Evolutionary conservation across 1,140 invertebrate species (phyloP).

Genomic region (Tetragonula clypearis): DNA sequence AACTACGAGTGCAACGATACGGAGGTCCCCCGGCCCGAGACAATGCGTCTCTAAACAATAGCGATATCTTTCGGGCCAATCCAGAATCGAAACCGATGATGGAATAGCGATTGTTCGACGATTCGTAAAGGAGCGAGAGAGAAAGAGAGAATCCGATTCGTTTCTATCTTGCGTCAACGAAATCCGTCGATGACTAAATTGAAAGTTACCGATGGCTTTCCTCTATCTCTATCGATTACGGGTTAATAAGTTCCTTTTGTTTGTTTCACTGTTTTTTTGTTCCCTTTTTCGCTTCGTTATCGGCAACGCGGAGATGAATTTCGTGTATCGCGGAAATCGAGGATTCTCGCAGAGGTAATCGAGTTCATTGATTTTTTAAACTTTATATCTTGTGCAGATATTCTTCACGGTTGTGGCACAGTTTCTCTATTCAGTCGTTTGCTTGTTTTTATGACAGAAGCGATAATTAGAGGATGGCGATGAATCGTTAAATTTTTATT

Average conservation of each 20-base stretch:
- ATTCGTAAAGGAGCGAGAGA: background rate
- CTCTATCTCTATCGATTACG: background rate
- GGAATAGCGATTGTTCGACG: constrained; percentile 67
- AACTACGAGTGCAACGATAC: constrained; percentile 66
- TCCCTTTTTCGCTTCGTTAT: background rate
- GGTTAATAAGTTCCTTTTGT: background rate
- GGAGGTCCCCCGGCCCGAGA: constrained; percentile 29
- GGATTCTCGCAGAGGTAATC: background rate
- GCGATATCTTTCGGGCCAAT: constrained; percentile 73
- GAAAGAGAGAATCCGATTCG: background rate
- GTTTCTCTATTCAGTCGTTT: too few species aligned
- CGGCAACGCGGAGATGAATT: background rate
- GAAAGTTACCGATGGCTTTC: background rate
- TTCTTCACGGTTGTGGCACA: too few species aligned
- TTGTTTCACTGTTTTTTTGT: too few species aligned
- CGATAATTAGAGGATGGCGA: too few species aligned
- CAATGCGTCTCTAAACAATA: constrained; percentile 73
- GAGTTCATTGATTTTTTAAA: too few species aligned
- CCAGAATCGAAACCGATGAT: constrained; percentile 69
- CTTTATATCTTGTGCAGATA: too few species aligned
- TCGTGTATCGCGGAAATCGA: background rate
- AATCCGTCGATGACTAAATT: constrained; percentile 29
- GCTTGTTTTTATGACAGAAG: too few species aligned
- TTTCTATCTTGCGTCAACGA: constrained; percentile 25
- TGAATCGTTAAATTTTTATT: too few species aligned